Evolutionary conservation across 2,888 invertebrate species (phyloP), one percentile per base, ranked within the genome.

Genomic region (Heliconius charithonia): DNA sequence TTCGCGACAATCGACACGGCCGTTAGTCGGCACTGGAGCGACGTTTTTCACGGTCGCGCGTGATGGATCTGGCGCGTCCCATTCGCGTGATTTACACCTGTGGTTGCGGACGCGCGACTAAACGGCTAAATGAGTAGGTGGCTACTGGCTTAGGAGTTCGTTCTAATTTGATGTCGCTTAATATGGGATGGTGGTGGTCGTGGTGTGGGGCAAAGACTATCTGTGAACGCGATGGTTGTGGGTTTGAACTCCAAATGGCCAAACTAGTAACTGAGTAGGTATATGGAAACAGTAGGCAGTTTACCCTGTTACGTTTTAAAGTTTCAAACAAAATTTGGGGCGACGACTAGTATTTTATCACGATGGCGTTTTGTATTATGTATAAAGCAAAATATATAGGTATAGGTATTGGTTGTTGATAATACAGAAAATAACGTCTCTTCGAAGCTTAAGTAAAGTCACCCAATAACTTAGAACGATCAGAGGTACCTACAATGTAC

Each of bases 41-140:
- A 82, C 85, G 85, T 85, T 86, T 86, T 85, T 86, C 86, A 85
- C 84, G 81, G 76, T 75, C 80, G 76, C 82, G 82, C 81, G 83
- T 86, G 85, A 86, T 84, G 84, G 84, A 85, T 83, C 82, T 77
- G 80, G 74, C 80, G 82, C 82, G 82, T 77, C 71, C 78, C 65
- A 71, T 70, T 82, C 73, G 77, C 75, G 77, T 83, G 84, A 86
- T 85, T 85, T 84, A 85, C 84, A 78, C 75, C 78, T 67, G 83
- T 80, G 83, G 83, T 77, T 67, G 82, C 80, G 83, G 82, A 81
- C 75, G 79, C 79, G 69, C 80, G 75, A 41, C 79, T 70, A 51
- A 51, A 65, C 56, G 72, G 32, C 67, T n/a, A 25, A 63, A 25
- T 62, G n/a, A 25, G 62, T 6, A 12, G 9, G 22, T 32, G n/a